Conservation (phyloP, 2,113 vertebrate species). For the Corapipo altera region DNA sequence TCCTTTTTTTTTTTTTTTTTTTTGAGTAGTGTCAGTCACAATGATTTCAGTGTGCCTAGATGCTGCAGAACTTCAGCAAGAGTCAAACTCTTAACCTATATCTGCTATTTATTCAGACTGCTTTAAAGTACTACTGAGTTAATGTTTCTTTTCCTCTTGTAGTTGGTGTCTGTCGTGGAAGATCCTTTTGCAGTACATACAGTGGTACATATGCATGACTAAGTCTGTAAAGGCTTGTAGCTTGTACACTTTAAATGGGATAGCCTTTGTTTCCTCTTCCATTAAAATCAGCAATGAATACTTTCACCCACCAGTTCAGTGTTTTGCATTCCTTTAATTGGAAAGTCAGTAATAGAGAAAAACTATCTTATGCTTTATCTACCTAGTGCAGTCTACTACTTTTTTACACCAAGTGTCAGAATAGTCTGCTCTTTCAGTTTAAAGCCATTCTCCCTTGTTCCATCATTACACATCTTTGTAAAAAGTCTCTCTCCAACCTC, state of each 20-base stretch:
- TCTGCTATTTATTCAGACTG: not conserved
- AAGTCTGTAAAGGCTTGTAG: not conserved
- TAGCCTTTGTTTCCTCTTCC: not conserved
- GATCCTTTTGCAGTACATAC: not conserved
- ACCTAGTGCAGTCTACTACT: not conserved
- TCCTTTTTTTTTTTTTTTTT: not conserved
- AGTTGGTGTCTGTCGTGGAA: not conserved
- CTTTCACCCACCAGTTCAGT: not conserved
- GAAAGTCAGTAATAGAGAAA: not conserved
- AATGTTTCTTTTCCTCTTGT: not conserved
- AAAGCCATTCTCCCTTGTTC: not conserved
- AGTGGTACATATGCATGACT: not conserved
- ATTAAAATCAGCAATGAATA: not conserved
- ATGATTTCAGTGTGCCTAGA: not conserved
- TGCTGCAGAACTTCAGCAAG: not conserved
- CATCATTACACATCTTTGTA: not conserved
- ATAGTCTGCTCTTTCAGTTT: not conserved
- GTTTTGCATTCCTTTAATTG: not conserved
- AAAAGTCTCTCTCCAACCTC: not conserved
- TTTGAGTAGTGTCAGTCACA: not conserved
- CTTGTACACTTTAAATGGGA: rapidly evolving
- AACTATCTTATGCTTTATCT: not conserved
- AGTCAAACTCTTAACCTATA: not conserved
- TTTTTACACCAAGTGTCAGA: not conserved
- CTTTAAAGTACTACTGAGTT: not conserved